Conservation (phyloP, 2,888 invertebrate genomes). For the Plebejus melissa region DNA sequence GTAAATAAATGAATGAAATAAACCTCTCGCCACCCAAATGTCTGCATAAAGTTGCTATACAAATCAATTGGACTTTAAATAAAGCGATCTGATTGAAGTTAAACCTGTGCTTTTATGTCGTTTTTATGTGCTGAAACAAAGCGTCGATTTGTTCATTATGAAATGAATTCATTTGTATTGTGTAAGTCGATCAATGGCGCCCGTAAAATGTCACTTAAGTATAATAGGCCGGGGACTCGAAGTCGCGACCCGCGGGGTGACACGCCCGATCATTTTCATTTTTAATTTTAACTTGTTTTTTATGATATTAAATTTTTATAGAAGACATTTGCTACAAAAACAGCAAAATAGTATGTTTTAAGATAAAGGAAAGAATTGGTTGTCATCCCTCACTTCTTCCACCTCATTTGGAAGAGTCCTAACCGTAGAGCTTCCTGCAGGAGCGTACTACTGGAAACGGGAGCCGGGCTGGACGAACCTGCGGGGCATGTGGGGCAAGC, state of each 20-base stretch:
- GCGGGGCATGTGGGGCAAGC: conserved; percentile 89
- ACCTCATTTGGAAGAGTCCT: background rate
- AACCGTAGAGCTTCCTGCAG: conserved; percentile 55
- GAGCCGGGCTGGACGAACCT: conserved; percentile 89
- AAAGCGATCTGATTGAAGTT: conserved; percentile 14
- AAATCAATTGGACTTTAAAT: conserved; percentile 7
- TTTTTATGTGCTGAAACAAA: background rate
- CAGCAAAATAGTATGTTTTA: too few relatives aligned
- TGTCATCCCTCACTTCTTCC: background rate
- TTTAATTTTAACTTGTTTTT: background rate
- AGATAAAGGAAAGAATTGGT: too few relatives aligned
- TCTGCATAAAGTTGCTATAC: background rate
- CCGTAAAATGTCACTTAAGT: background rate
- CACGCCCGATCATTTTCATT: background rate
- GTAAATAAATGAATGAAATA: background rate
- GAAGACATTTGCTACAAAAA: too few relatives aligned
- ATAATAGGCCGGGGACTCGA: background rate
- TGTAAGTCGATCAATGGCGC: background rate
- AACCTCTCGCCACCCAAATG: background rate
- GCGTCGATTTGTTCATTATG: conserved; percentile 18
- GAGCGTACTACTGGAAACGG: conserved; percentile 86
- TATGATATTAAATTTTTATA: background rate
- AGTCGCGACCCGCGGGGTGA: background rate
- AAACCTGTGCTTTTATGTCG: conserved; percentile 12
- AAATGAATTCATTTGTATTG: conserved; percentile 1